Evolutionary conservation across 2,797 vertebrate species (phyloP).

Genomic region (Merluccius polli): DNA sequence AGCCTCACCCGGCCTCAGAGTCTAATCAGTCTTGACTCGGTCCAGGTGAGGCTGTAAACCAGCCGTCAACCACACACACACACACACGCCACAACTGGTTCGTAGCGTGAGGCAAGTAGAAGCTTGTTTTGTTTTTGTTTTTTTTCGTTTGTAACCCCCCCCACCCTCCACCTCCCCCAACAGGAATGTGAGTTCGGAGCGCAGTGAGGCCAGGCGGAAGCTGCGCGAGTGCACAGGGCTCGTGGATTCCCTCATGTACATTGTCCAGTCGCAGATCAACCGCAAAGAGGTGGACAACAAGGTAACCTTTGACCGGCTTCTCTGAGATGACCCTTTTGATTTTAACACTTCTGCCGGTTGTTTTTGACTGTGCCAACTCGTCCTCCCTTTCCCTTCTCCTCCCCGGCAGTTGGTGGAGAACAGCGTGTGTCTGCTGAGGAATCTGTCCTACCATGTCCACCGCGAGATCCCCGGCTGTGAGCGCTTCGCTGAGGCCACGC

Average conservation of each 20-base stretch:
- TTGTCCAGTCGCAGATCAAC: constrained; percentile 91
- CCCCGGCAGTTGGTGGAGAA: constrained; percentile 89
- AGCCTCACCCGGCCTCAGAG: no score
- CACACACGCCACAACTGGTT: no score
- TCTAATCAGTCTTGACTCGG: no score
- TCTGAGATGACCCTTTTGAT: background rate
- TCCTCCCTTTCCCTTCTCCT: background rate
- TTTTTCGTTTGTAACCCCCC: constrained; percentile 31
- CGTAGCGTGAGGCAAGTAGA: background rate
- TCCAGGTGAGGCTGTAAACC: no score
- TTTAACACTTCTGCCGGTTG: background rate
- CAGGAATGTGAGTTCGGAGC: constrained; percentile 96
- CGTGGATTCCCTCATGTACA: constrained; percentile 92
- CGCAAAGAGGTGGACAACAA: constrained; percentile 94
- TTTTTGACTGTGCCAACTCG: background rate
- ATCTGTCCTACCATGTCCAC: constrained; percentile 95
- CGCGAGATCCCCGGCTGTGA: constrained; percentile 89
- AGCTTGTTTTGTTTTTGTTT: background rate
- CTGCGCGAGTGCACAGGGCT: constrained; percentile 90
- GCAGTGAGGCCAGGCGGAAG: constrained; percentile 92
- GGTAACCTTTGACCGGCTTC: constrained; percentile 58
- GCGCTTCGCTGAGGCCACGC: constrained; percentile 78
- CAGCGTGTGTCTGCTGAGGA: constrained; percentile 92
- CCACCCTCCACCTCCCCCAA: constrained; percentile 6
- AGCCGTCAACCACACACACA: no score